Base-by-base conservation (phyloP, 2,888 invertebrate genomes). In the Rhabditophanes sp. region DNA sequence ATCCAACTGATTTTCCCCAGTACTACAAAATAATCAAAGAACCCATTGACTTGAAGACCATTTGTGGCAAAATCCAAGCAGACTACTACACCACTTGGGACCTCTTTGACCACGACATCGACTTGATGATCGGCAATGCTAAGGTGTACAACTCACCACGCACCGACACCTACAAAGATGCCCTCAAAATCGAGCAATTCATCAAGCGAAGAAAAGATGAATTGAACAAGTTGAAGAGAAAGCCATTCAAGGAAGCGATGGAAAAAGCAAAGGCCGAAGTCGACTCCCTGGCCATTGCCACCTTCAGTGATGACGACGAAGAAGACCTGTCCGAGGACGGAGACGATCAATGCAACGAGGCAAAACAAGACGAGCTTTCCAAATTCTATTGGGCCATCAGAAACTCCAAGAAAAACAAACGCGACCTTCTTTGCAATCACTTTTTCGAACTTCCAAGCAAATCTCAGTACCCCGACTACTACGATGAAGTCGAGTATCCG, bases 381-480 rank as follows among this genome's bases (percentile, higher is more conserved):
- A 47, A 49, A 22, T 30, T 93, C 1, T 80, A 82, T 55, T 60
- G 53, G 53, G 39, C 41, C 6, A 42, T 93, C 14, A 77, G 67
- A 25, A 66, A 64, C 36, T 29, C 20, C 11, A 49, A 48, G 21
- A 37, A 46, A 27, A 38, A 56, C 40, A 35, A 45, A 26, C 31
- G 37, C n/a, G 73, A 76, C 2, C 74, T 77, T n/a, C 72, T 88
- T 61, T 79, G 82, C 17, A 85, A 88, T 61, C 83, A 87, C 0
- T 83, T 93, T 69, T 79, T 82, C 76, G 81, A 82, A 58, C 71
- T 96, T 37, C 93, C 93, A 0, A 82, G 82, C 5, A 66, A 64
- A 58, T n/a, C n/a, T n/a, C n/a, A n/a, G n/a, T n/a, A n/a, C n/a
- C 90, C 93, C 0, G 82, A 85, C 58, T 96, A 96, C 69, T 93